A percentile compares a stretch with the other conserved stretches of the same genome.
Conservation (phyloP, 2,888 invertebrate genomes). For the Neoaliturus tenellus region DNA sequence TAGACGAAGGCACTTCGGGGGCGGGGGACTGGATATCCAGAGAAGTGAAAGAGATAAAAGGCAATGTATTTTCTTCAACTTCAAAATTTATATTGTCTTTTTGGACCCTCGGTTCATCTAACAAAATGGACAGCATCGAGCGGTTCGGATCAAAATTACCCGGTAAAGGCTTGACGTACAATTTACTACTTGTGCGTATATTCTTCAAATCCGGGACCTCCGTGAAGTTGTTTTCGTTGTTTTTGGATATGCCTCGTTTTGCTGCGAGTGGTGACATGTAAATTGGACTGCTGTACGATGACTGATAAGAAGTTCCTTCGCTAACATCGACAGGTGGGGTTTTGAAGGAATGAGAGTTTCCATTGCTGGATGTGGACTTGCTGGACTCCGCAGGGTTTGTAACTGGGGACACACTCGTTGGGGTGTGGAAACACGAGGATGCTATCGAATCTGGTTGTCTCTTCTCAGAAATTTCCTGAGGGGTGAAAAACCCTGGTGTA, state of each 20-base stretch:
- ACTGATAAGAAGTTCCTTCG: conserved; percentile 12
- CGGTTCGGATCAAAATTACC: conserved; percentile 42
- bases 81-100: conserved; percentile 34
- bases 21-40: not conserved
- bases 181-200: conserved; percentile 37
- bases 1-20: conserved; percentile 35
- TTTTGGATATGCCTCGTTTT: conserved; percentile 9
- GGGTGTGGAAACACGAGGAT: conserved; percentile 63
- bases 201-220: conserved; percentile 47
- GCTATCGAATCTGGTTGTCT: conserved; percentile 60
- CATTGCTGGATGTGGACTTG: conserved; percentile 36
- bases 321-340: conserved; percentile 24
- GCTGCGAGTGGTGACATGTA: conserved; percentile 23
- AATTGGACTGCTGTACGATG: conserved; percentile 26
- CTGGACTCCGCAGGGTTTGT: conserved; percentile 28
- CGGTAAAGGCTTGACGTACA: conserved; percentile 55
- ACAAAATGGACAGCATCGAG: conserved; percentile 57
- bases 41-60: conserved; percentile 48
- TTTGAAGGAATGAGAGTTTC: conserved; percentile 6
- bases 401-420: conserved; percentile 57
- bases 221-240: conserved; percentile 42
- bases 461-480: conserved; percentile 51
- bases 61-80: conserved; percentile 18
- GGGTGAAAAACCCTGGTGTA: conserved; percentile 55
- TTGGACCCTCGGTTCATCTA: conserved; percentile 55